A percentile compares a stretch with the other conserved stretches of the same genome.
Conservation (phyloP, 2,888 invertebrate genomes). For the Lasioglossum morio region DNA sequence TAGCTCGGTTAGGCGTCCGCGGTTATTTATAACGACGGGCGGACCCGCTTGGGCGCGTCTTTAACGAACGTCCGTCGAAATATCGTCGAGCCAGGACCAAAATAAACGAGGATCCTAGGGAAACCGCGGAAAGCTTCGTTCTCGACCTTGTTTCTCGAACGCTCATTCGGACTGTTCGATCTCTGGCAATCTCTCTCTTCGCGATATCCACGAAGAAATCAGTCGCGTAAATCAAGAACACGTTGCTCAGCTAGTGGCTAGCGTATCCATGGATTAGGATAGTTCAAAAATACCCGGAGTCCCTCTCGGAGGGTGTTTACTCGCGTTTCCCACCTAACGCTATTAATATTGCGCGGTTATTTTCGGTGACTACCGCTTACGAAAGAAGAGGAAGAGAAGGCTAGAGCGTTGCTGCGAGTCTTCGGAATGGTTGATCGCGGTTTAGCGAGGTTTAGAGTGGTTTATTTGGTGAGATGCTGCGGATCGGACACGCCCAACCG, state of each 20-base stretch:
- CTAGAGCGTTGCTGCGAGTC: not conserved
- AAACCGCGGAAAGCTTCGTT: not conserved
- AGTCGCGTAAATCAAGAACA: conserved; percentile 61
- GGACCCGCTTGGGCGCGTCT: not conserved
- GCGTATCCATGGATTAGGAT: conserved; percentile 62
- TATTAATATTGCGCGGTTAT: conserved; percentile 81
- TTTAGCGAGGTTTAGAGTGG: not conserved
- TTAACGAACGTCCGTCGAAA: conserved; percentile 55
- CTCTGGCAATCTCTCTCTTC: not conserved
- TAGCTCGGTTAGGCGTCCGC: not conserved
- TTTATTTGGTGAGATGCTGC: conserved; percentile 61
- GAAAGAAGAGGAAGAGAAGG: conserved; percentile 3
- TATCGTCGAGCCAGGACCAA: conserved; percentile 69
- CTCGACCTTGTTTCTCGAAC: not conserved
- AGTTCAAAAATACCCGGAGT: conserved; percentile 74
- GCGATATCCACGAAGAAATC: conserved; percentile 1
- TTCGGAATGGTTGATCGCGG: not conserved
- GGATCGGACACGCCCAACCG: conserved; percentile 81
- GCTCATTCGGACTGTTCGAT: not conserved
- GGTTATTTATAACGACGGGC: conserved; percentile 68
- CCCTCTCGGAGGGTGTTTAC: conserved; percentile 50
- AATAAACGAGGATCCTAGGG: conserved; percentile 63
- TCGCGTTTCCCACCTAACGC: conserved; percentile 65
- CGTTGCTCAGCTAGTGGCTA: conserved; percentile 41
- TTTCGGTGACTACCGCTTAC: conserved; percentile 80